Conservation (phyloP, 2,888 invertebrate species). For the Zelleria hepariella region DNA sequence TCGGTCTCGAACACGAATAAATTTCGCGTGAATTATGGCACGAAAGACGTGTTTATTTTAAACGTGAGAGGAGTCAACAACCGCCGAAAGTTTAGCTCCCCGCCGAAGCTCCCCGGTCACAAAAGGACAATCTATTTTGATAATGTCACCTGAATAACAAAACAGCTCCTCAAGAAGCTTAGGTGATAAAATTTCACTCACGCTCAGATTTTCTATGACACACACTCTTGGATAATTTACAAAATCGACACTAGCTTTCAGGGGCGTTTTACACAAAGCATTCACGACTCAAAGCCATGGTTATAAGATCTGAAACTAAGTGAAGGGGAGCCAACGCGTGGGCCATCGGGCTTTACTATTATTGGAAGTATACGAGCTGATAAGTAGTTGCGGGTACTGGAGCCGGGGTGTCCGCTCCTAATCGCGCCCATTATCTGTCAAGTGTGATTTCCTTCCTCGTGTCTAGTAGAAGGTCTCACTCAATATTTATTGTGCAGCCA, state of each 20-base stretch:
- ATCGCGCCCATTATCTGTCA: conserved; percentile 31
- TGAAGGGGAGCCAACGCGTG: neutral
- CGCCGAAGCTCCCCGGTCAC: neutral
- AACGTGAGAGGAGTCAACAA: conserved; percentile 30
- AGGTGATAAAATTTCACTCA: neutral
- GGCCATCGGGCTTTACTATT: neutral
- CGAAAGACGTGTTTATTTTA: conserved; percentile 41
- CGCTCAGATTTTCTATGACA: neutral
- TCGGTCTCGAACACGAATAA: conserved; percentile 32
- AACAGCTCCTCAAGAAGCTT: neutral
- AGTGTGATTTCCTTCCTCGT: conserved; percentile 25
- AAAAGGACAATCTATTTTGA: conserved; percentile 7
- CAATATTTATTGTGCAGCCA: conserved; percentile 16
- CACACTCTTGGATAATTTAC: neutral
- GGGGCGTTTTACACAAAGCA: neutral
- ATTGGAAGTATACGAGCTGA: neutral
- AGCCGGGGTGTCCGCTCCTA: conserved; percentile 10
- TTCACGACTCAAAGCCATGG: neutral
- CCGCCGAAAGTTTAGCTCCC: conserved; percentile 9
- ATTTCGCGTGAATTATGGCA: conserved; percentile 49
- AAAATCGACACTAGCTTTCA: neutral
- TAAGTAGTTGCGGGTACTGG: neutral
- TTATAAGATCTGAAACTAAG: neutral
- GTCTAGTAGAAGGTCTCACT: conserved; percentile 13
- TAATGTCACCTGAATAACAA: neutral